Conservation (phyloP, 2,113 vertebrate genomes). For the Ophiodon elongatus region DNA sequence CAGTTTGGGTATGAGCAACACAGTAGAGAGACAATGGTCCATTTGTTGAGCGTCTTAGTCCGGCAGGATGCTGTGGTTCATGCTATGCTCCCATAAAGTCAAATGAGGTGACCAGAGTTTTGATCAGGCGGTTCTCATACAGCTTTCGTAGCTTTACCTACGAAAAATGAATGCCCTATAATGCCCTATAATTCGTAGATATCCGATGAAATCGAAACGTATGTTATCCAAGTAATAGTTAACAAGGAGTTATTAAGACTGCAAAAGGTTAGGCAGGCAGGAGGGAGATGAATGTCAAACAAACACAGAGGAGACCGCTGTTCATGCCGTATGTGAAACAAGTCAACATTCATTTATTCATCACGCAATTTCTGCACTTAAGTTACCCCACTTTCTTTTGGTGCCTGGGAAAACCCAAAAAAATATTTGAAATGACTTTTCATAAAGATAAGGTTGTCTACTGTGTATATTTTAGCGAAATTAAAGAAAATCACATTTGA, state of each 20-base stretch:
- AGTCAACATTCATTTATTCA: no score
- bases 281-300: no score
- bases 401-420: no score
- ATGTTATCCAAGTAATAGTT: no score
- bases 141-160: background rate
- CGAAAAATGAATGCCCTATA: background rate
- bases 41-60: conserved; percentile 12
- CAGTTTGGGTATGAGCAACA: conserved; percentile 12
- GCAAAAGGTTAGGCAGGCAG: no score
- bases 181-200: background rate
- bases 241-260: no score
- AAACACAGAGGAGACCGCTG: no score
- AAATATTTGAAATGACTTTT: no score
- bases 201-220: background rate
- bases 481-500: background rate
- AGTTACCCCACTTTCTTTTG: background rate
- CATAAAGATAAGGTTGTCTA: no score
- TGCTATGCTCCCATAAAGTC: background rate
- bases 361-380: no score
- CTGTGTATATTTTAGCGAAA: background rate
- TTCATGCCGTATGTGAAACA: no score
- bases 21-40: conserved; percentile 14
- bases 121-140: background rate
- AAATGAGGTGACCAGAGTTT: conserved; percentile 12
- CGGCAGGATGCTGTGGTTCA: background rate